Evolutionary conservation across 1,140 invertebrate genomes (phyloP).

Genomic region (Macrobrachium rosenbergii): DNA sequence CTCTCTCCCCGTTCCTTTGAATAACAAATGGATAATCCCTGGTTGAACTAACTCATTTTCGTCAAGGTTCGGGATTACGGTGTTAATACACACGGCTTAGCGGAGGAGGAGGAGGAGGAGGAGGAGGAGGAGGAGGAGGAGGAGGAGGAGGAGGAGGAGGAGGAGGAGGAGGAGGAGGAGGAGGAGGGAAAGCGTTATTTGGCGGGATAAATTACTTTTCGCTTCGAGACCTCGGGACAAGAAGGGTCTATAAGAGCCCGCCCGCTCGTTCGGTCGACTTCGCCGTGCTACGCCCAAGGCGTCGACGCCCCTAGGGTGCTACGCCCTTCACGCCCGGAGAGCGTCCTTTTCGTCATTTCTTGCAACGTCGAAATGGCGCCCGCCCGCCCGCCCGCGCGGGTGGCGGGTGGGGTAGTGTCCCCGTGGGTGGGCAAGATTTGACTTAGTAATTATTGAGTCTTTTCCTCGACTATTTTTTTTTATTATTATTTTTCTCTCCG

Average conservation of each 20-base stretch:
- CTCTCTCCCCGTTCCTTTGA: neutral
- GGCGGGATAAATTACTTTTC: slow-evolving; percentile 23
- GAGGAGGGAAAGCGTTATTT: neutral
- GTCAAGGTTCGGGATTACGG: slow-evolving; percentile 8
- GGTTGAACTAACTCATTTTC: slow-evolving; percentile 18
- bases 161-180: too few relatives aligned
- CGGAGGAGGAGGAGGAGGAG: neutral
- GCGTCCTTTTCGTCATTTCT: too few relatives aligned
- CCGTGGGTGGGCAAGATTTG: neutral
- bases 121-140: too few relatives aligned
- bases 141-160: too few relatives aligned
- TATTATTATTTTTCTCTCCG: too few relatives aligned
- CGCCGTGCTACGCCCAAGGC: neutral
- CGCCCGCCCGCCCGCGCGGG: too few relatives aligned
- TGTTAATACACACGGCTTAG: slow-evolving; percentile 4
- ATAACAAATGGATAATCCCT: slow-evolving; percentile 15
- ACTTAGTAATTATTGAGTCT: too few relatives aligned
- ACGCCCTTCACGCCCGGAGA: too few relatives aligned
- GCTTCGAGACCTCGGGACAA: neutral
- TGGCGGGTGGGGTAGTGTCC: neutral
- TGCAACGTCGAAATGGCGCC: neutral
- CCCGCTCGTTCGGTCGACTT: neutral
- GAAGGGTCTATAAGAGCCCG: neutral
- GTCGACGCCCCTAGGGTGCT: neutral
- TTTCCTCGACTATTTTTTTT: too few relatives aligned